A percentile compares a stretch with the other conserved stretches of the same genome.
These are phyloP conservation scores for Catamblyrhynchus diadema DNA, from an alignment of 2,797 vertebrate species.

Conservation along the genomic window DNA sequence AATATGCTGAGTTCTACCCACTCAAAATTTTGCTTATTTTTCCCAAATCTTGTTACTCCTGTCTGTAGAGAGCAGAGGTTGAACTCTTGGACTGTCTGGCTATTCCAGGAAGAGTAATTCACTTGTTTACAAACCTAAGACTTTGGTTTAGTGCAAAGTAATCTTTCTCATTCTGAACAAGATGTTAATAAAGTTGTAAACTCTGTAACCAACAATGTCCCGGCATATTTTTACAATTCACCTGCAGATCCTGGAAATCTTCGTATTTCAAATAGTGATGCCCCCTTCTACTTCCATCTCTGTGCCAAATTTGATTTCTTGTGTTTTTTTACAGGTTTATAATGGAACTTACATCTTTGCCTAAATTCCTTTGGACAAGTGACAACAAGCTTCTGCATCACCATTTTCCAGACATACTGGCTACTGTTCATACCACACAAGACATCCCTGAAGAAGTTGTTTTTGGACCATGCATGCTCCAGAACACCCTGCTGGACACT, in stretches of 20 bases:
- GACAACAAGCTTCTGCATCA: slow-evolving; percentile 83
- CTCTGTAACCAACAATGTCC: neutral
- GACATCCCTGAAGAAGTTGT: slow-evolving; percentile 82
- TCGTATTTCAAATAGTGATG: neutral
- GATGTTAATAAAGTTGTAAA: neutral
- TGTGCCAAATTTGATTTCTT: neutral
- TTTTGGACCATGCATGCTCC: slow-evolving; percentile 86
- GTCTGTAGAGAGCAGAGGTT: neutral
- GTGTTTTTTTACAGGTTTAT: slow-evolving; percentile 33
- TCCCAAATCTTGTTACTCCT: neutral
- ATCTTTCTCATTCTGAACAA: neutral
- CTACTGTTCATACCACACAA: slow-evolving; percentile 85
- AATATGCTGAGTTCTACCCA: neutral
- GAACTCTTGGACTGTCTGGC: neutral
- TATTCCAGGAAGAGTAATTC: neutral
- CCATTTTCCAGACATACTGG: slow-evolving; percentile 80
- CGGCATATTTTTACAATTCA: neutral
- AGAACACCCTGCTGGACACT: slow-evolving; percentile 85
- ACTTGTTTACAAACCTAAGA: neutral
- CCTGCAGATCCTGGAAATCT: neutral
- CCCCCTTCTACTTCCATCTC: neutral
- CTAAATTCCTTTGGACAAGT: slow-evolving; percentile 80
- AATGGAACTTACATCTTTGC: slow-evolving; percentile 82
- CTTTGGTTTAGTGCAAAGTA: neutral
- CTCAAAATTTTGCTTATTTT: neutral